Conservation (phyloP, 1,140 invertebrate genomes). For the Drosophila lacertosa region DNA sequence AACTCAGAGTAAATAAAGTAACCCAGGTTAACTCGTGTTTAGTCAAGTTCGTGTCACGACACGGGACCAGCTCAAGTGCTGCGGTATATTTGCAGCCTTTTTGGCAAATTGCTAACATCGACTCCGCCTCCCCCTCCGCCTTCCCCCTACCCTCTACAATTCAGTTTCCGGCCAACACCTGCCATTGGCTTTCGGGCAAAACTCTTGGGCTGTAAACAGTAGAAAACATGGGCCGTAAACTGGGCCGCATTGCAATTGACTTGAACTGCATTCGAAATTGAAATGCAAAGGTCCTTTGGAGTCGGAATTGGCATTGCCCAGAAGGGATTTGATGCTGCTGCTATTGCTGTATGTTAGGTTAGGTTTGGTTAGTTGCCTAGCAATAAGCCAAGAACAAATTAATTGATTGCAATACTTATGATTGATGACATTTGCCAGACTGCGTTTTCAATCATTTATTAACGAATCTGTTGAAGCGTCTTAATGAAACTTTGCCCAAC, state of each 20-base stretch:
- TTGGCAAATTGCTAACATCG: constrained; percentile 56
- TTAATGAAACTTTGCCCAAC: constrained; percentile 71
- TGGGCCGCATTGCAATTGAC: constrained; percentile 68
- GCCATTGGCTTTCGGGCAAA: not conserved
- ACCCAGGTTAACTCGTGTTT: not conserved
- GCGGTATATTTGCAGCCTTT: constrained; percentile 24
- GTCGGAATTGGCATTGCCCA: not conserved
- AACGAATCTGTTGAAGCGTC: constrained; percentile 67
- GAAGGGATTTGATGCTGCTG: not conserved
- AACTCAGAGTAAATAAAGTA: no score
- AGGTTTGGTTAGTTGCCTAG: constrained; percentile 43
- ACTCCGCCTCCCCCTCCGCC: not conserved
- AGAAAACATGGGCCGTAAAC: constrained; percentile 53
- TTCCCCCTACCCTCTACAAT: not conserved
- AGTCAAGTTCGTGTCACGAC: constrained; percentile 9
- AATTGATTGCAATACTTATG: constrained; percentile 76
- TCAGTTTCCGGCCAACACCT: no score
- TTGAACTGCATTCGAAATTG: constrained; percentile 68
- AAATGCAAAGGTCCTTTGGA: constrained; percentile 25
- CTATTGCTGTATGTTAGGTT: not conserved
- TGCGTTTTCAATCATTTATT: constrained; percentile 74
- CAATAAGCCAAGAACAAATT: constrained; percentile 53
- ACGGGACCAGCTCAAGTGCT: constrained; percentile 14
- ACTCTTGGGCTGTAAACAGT: constrained; percentile 19
- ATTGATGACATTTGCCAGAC: constrained; percentile 71